Evolutionary conservation across 1,140 invertebrate genomes (phyloP), one percentile per base, ranked within the genome.

Genomic region (Elymnias hypermnestra): DNA sequence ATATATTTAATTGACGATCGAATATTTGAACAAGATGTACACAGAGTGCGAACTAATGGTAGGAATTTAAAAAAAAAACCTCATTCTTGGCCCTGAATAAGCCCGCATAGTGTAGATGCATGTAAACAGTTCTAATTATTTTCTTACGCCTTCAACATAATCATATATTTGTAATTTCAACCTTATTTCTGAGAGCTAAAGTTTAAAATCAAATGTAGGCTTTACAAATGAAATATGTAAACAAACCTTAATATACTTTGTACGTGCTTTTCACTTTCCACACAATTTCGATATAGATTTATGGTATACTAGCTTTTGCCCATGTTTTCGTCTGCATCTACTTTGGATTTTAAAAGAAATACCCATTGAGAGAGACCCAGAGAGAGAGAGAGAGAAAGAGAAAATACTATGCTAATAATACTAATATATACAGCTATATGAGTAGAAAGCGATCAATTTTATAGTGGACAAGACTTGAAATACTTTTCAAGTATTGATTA

Each of bases 191-290:
- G 9, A 2, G 7, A 6, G 15, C 13, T 39, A 25, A 14, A 23
- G 26, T 13, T 25, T 10, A 25, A 10, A 39, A 26, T 39, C 7
- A 22, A 14, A 13, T 13, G 9, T 6, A 38, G 6, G 3, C n/a
- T 5, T 9, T 7, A 21, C 9, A 39, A 39, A 39, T 21, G 21
- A 25, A 39, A 39, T 3, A 23, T 39, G 37, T 39, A 39, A 39
- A 39, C 37, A 39, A n/a, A 39, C 37, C 37, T n/a, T 21, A 39
- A 25, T 25, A 8, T 25, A 25, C 23, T 8, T 3, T 25, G 9
- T 8, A 25, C 23, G 23, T 25, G 7, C 5, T 22, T 22, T 22
- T 25, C 23, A 25, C 23, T 25, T 25, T 25, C n/a, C n/a, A n/a
- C n/a, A n/a, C 23, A n/a, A 6, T 25, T 22, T 25, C 9, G 23